phyloP scores from a whole-genome alignment of 2,113 vertebrate genomes.

The Scolopax mira region DNA sequence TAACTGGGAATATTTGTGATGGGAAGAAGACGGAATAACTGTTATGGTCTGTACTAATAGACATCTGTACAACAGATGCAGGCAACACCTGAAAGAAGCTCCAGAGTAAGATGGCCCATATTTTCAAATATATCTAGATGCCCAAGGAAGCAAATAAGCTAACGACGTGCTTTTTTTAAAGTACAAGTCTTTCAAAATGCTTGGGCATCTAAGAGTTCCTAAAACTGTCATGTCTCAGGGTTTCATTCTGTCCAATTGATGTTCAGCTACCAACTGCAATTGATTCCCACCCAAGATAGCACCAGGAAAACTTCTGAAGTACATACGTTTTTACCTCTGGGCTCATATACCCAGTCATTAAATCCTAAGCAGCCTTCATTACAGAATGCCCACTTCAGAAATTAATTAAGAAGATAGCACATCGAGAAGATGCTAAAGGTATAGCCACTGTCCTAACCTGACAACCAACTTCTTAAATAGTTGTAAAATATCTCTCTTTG shows the following conservation, averaged over 20 bases:
- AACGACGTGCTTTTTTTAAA: neutral
- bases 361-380: neutral
- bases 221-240: neutral
- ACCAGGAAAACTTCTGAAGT: neutral
- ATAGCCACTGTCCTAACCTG: neutral
- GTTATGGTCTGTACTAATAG: neutral
- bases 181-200: neutral
- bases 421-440: neutral
- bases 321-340: neutral
- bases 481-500: neutral
- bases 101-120: neutral
- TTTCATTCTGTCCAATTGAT: neutral
- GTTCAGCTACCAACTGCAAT: neutral
- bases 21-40: neutral
- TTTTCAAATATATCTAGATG: neutral
- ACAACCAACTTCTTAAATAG: neutral
- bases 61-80: neutral
- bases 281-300: neutral
- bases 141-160: neutral
- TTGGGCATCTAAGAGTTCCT: neutral
- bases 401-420: neutral
- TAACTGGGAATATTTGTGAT: neutral
- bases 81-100: neutral
- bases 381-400: neutral
- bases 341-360: neutral